Evolutionary conservation across 2,113 vertebrate genomes (phyloP), one percentile per base, ranked within the genome.

Genomic region (Sinocyclocheilus maitianheensis): DNA sequence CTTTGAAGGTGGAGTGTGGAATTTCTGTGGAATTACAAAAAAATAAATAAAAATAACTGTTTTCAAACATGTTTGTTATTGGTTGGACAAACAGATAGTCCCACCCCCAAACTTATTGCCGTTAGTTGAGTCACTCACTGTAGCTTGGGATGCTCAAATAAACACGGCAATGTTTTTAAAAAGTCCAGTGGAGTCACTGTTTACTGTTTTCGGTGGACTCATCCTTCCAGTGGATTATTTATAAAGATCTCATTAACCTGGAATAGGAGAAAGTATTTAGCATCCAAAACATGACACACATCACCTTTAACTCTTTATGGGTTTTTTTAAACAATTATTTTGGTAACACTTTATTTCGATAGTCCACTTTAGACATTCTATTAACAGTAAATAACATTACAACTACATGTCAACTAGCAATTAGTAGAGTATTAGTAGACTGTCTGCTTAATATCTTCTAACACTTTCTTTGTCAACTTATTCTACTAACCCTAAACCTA

Each of bases 101-200:
- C 26, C 4, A 0, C 10, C 24, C 26, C 63, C 12, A 30, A 26
- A 67, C 24, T 75, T n/a, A 48, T 9, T 30, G 13, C 8, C 72
- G 24, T 75, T 43, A 75, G 22, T 24, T 46, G 72, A 75, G 72
- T 75, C 72, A 75, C 22, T 75, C 72, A 46, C 5, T n/a, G 72
- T 75, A 13, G 11, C 40, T 74, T 43, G 10, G 18, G 71, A 40
- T n/a, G 20, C 37, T 14, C 72, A 76, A 76, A 76, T 76, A 76
- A 76, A 51, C 40, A 74, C 12, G 14, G 43, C 22, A 1, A 16
- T 75, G n/a, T 75, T 75, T 75, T 75, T 75, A 14, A 75, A 75
- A 6, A 22, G 22, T 12, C 37, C 1, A 43, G 10, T 74, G 37
- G 10, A 16, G 72, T 76, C 72, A 51, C 2, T 76, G 72, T 76